Percentiles rank a stretch among this genome's conserved stretches.
Conservation (phyloP, 2,113 vertebrate genomes). For the Phalacrocorax pelagicus region DNA sequence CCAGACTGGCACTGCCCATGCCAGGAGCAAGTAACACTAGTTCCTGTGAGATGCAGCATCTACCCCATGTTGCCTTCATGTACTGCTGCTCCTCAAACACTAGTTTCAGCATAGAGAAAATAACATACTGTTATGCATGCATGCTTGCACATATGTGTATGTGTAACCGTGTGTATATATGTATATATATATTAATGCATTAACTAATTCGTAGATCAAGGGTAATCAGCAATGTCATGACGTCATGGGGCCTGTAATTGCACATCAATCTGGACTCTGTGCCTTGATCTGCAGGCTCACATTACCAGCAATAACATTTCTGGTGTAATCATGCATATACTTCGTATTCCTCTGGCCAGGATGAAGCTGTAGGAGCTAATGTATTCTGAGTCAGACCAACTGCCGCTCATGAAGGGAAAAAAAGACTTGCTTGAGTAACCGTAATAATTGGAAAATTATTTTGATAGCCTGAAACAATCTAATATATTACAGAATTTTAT, state of each 20-base stretch:
- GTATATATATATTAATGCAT: conserved; percentile 14
- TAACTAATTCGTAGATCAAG: conserved; percentile 16
- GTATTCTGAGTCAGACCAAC: conserved; percentile 95
- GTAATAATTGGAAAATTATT: conserved; percentile 99
- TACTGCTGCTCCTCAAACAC: not conserved
- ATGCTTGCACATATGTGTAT: not conserved
- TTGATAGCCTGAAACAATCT: conserved; percentile 99
- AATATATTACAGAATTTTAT: conserved; percentile 99
- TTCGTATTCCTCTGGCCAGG: conserved; percentile 78
- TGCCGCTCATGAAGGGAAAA: conserved; percentile 84
- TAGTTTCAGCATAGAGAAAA: conserved; percentile 42
- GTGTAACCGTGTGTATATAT: not conserved
- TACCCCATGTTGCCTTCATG: not conserved
- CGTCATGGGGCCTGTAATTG: conserved; percentile 70
- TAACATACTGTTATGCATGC: not conserved
- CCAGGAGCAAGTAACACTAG: not conserved
- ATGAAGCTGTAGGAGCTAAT: conserved; percentile 94
- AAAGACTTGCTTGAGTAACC: conserved; percentile 97
- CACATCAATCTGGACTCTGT: conserved; percentile 57
- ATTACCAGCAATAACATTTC: conserved; percentile 82
- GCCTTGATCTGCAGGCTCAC: conserved; percentile 68
- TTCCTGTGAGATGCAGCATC: not conserved
- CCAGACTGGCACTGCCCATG: not conserved
- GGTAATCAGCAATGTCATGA: conserved; percentile 69
- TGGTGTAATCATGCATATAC: conserved; percentile 89